These are phyloP conservation scores for Homalodisca vitripennis DNA, from an alignment of 1,140 invertebrate species.

Conservation along the genomic window DNA sequence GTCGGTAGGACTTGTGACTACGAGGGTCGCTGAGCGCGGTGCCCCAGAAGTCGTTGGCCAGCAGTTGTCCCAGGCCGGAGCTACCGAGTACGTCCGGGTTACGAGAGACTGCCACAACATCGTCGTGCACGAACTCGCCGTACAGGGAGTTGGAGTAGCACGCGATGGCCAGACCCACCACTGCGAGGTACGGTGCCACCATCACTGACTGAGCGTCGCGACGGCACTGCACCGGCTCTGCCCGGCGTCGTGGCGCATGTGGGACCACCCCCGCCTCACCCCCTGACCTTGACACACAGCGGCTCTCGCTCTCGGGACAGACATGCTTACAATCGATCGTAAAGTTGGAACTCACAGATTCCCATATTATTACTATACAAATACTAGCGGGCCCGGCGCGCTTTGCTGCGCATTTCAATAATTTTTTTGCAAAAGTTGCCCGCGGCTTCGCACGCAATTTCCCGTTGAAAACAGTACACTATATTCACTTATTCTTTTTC, in stretches of 20 bases:
- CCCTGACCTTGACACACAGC: slow-evolving; percentile 6
- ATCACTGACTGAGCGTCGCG: slow-evolving; percentile 22
- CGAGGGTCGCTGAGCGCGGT: slow-evolving; percentile 79
- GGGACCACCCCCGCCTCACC: neutral
- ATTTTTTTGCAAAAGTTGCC: too few relatives aligned
- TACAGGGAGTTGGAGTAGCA: slow-evolving; percentile 76
- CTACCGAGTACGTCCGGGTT: slow-evolving; percentile 80
- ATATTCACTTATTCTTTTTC: too few relatives aligned
- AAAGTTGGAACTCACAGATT: too few relatives aligned
- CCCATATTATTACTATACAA: too few relatives aligned
- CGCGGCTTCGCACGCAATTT: too few relatives aligned
- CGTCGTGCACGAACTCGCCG: slow-evolving; percentile 90
- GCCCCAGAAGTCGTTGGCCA: slow-evolving; percentile 90
- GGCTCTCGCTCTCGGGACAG: too few relatives aligned
- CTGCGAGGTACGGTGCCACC: slow-evolving; percentile 53
- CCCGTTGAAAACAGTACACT: too few relatives aligned
- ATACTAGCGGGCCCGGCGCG: too few relatives aligned
- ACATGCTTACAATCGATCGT: too few relatives aligned
- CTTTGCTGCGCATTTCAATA: too few relatives aligned
- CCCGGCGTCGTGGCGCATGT: neutral
- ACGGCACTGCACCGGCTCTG: neutral
- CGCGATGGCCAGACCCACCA: slow-evolving; percentile 62
- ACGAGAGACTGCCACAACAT: slow-evolving; percentile 76
- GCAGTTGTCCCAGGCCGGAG: slow-evolving; percentile 62
- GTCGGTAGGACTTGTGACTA: too few relatives aligned